Conservation (phyloP, 2,113 vertebrate species). For the Anhinga rufa region DNA sequence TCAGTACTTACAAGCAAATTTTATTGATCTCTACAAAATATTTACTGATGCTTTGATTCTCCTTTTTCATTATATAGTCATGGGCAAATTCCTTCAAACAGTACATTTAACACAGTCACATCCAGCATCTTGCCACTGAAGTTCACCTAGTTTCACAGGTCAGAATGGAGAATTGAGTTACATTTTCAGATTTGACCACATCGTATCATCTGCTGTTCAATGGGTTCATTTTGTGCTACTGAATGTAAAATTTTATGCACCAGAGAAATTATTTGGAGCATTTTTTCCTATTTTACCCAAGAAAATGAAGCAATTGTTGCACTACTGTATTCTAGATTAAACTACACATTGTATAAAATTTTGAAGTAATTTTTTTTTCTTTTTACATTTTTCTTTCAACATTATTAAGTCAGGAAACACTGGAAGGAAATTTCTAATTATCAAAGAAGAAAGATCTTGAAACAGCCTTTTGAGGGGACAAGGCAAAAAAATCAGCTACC, state of each 20-base stretch:
- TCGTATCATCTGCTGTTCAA: not conserved
- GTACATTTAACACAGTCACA: not conserved
- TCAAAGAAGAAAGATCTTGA: not conserved
- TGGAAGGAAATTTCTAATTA: not conserved
- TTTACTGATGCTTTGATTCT: not conserved
- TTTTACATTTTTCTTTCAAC: not conserved
- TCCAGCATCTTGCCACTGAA: not conserved
- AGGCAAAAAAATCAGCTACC: not conserved
- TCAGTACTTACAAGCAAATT: not conserved
- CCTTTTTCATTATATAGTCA: not conserved
- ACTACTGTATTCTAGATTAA: not conserved
- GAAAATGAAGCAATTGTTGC: not conserved
- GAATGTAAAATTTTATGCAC: not conserved
- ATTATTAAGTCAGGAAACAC: not conserved
- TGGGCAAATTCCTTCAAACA: not conserved
- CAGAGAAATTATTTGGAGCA: not conserved
- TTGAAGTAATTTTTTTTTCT: not conserved
- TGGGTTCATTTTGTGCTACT: not conserved
- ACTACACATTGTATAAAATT: not conserved
- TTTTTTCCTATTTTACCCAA: not conserved
- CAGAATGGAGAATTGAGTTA: not conserved
- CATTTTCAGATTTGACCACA: not conserved
- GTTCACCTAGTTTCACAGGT: not conserved
- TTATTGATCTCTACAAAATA: not conserved
- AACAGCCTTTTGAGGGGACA: not conserved